Evolutionary conservation across 2,888 invertebrate species (phyloP).

Genomic region (Altica lythri): DNA sequence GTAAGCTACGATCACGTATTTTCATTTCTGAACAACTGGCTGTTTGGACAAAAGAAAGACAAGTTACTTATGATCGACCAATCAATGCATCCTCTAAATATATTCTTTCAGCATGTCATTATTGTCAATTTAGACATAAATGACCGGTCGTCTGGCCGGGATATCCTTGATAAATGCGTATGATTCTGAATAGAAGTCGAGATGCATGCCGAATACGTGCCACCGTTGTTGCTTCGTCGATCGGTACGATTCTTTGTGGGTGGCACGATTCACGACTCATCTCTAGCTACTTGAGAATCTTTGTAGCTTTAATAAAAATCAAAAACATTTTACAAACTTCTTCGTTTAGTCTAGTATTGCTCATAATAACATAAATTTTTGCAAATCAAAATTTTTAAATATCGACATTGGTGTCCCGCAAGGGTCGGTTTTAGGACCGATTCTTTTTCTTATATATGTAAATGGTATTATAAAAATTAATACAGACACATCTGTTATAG

Average conservation of each 20-base stretch:
- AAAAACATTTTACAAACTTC: too few species aligned
- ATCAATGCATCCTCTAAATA: slow-evolving; percentile 37
- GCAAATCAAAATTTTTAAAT: too few species aligned
- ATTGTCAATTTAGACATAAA: slow-evolving; percentile 54
- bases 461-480: too few species aligned
- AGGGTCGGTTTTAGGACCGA: too few species aligned
- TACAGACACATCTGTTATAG: too few species aligned
- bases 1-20: slow-evolving; percentile 9
- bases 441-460: too few species aligned
- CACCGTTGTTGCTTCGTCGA: slow-evolving; percentile 38
- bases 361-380: too few species aligned
- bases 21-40: slow-evolving; percentile 2
- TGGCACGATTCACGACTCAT: slow-evolving; percentile 28
- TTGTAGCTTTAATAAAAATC: neutral
- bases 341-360: too few species aligned
- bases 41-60: slow-evolving; percentile 29
- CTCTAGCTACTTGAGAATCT: neutral
- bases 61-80: slow-evolving; percentile 37
- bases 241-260: slow-evolving; percentile 24
- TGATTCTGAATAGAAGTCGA: slow-evolving; percentile 52
- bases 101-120: slow-evolving; percentile 49
- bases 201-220: slow-evolving; percentile 47
- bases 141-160: slow-evolving; percentile 47
- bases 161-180: slow-evolving; percentile 50
- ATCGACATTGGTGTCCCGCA: too few species aligned